phyloP scores from a whole-genome alignment of 2,113 vertebrate genomes.

The Artemisiospiza belli region DNA sequence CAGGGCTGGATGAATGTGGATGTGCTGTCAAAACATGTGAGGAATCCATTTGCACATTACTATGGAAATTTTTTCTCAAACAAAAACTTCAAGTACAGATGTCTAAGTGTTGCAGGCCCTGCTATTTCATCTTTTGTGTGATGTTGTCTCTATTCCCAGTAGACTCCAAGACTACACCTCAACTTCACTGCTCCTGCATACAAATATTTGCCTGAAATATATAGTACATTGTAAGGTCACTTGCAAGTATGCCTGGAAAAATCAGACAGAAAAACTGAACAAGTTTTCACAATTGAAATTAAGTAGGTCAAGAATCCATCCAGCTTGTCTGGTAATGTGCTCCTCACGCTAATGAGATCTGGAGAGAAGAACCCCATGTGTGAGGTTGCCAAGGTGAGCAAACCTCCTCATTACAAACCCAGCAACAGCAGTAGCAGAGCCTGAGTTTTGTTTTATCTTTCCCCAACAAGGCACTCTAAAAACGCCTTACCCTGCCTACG shows the following conservation, averaged over 20 bases:
- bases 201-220: constrained; percentile 60
- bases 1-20: neutral
- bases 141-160: constrained; percentile 42
- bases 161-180: constrained; percentile 20
- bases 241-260: constrained; percentile 44
- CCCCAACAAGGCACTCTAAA: constrained; percentile 17
- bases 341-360: constrained; percentile 73
- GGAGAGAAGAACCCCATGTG: constrained; percentile 68
- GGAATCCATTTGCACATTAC: constrained; percentile 54
- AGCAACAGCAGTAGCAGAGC: constrained; percentile 15
- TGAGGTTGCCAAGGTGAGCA: constrained; percentile 68
- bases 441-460: constrained; percentile 59
- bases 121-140: constrained; percentile 58
- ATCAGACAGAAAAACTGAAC: constrained; percentile 50
- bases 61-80: constrained; percentile 46
- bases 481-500: constrained; percentile 13
- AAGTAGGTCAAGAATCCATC: constrained; percentile 68
- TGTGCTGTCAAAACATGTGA: constrained; percentile 33
- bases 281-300: constrained; percentile 57
- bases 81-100: constrained; percentile 49
- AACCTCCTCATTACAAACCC: constrained; percentile 61
- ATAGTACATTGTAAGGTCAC: constrained; percentile 66
- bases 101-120: constrained; percentile 50
- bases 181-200: constrained; percentile 35
- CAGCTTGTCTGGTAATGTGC: constrained; percentile 53